Conservation (phyloP, 2,888 invertebrate species). For the Apamea epomidion region DNA sequence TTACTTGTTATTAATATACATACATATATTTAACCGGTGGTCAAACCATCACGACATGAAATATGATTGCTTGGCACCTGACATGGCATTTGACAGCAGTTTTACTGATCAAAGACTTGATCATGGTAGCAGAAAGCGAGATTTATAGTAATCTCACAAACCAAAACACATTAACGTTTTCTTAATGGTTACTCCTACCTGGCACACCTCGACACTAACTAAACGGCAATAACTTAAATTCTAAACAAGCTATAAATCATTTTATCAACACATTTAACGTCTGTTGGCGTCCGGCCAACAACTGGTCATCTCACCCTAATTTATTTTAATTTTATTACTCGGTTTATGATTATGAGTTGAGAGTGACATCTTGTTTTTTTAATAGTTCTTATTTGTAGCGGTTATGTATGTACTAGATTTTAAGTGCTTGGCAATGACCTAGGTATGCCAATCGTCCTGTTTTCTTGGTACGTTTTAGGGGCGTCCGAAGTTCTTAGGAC, state of each 20-base stretch:
- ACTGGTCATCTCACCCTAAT: conserved; percentile 54
- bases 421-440: conserved; percentile 65
- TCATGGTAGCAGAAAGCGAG: neutral
- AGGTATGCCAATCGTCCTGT: conserved; percentile 21
- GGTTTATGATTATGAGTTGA: conserved; percentile 60
- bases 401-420: conserved; percentile 35
- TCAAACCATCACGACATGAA: neutral
- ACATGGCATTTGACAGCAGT: neutral
- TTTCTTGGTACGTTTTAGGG: conserved; percentile 30
- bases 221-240: conserved; percentile 53
- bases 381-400: conserved; percentile 31
- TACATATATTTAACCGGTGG: too few species aligned
- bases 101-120: conserved; percentile 14
- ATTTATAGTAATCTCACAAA: conserved; percentile 9
- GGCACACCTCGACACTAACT: conserved; percentile 31
- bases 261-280: conserved; percentile 55
- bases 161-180: conserved; percentile 25
- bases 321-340: conserved; percentile 66
- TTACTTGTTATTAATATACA: too few species aligned
- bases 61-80: neutral
- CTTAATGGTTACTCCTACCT: conserved; percentile 17
- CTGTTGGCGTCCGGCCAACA: conserved; percentile 54
- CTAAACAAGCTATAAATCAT: conserved; percentile 61
- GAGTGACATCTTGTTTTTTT: conserved; percentile 64
- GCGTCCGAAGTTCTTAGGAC: neutral